Percentiles rank a stretch among this genome's conserved stretches.
Evolutionary conservation across 1,140 invertebrate species (phyloP).

Genomic region (Forficula auricularia): DNA sequence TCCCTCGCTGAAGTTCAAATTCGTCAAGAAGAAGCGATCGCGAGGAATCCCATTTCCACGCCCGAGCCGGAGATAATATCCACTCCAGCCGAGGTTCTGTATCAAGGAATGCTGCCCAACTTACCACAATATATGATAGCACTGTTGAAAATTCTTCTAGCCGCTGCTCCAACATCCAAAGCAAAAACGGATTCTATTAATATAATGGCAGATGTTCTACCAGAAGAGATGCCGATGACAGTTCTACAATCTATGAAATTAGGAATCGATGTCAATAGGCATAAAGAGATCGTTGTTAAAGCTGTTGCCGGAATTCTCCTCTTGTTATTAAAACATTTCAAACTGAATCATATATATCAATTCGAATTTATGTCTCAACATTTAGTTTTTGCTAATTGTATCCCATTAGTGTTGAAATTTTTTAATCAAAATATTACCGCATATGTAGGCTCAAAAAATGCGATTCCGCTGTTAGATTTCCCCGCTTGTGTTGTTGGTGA

Average conservation of each 20-base stretch:
- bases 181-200: slow-evolving; percentile 97
- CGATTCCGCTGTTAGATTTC: slow-evolving; percentile 83
- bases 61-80: slow-evolving; percentile 51
- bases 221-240: slow-evolving; percentile 93
- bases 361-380: slow-evolving; percentile 99
- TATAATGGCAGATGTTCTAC: slow-evolving; percentile 91
- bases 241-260: slow-evolving; percentile 93
- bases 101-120: slow-evolving; percentile 80
- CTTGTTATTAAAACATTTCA: slow-evolving; percentile 91
- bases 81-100: slow-evolving; percentile 73
- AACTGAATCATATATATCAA: slow-evolving; percentile 97
- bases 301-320: slow-evolving; percentile 87
- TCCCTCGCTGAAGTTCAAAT: slow-evolving; percentile 69
- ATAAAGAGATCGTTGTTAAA: slow-evolving; percentile 98
- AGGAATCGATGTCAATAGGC: slow-evolving; percentile 91
- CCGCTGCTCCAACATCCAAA: slow-evolving; percentile 93
- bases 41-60: slow-evolving; percentile 43
- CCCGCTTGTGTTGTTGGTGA: slow-evolving; percentile 92
- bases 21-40: slow-evolving; percentile 65
- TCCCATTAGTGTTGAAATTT: slow-evolving; percentile 95
- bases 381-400: slow-evolving; percentile 97
- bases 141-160: slow-evolving; percentile 87
- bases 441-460: slow-evolving; percentile 86
- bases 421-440: slow-evolving; percentile 96
- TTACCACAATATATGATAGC: slow-evolving; percentile 95